phyloP scores from a whole-genome alignment of 2,113 vertebrate genomes.

The Colinus virginianus region DNA sequence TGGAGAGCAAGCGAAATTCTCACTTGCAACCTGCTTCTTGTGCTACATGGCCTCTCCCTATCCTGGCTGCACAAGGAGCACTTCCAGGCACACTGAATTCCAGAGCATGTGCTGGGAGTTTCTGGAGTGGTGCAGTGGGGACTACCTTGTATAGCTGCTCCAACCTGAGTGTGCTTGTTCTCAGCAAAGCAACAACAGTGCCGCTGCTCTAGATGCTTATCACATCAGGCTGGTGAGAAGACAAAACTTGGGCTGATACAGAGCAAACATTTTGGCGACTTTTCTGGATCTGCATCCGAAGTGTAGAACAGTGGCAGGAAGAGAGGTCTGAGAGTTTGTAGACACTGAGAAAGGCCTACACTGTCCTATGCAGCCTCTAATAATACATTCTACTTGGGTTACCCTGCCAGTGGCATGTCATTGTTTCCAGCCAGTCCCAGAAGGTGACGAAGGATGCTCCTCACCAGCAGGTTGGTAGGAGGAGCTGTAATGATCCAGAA shows the following conservation, averaged over 20 bases:
- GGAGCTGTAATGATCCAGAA: not conserved
- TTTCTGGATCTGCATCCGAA: not conserved
- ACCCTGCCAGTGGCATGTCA: not conserved
- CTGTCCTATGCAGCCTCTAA: not conserved
- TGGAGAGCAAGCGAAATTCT: not conserved
- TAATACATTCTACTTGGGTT: not conserved
- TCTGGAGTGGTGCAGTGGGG: not conserved
- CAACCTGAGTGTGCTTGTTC: not conserved
- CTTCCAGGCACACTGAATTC: not conserved
- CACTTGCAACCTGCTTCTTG: not conserved
- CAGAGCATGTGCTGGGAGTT: not conserved
- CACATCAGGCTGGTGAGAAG: not conserved
- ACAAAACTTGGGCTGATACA: not conserved
- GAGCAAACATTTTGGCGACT: not conserved
- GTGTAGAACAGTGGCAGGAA: not conserved
- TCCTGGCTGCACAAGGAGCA: not conserved
- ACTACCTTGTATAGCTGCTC: not conserved
- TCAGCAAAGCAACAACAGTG: too few relatives aligned
- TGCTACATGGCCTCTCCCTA: not conserved
- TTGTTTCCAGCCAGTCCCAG: not conserved
- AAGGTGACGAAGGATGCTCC: not conserved
- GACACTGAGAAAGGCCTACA: not conserved
- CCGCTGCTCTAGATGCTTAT: not conserved
- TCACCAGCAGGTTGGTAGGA: not conserved
- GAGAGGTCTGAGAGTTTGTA: not conserved